A percentile compares a stretch with the other conserved stretches of the same genome.
phyloP scores from a whole-genome alignment of 2,797 vertebrate species.

The Acipenser transmontanus region DNA sequence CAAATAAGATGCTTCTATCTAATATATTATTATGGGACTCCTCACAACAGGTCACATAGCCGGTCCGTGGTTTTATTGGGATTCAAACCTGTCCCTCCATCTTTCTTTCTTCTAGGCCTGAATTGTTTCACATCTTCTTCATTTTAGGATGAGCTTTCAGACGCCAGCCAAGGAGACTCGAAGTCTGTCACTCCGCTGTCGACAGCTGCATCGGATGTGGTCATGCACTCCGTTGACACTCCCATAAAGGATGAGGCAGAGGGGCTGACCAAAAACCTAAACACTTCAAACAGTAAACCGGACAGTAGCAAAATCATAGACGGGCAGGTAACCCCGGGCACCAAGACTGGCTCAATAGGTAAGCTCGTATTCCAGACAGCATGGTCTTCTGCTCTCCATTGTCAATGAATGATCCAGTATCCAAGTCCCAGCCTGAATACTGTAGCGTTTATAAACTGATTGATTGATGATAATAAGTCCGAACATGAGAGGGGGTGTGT shows the following conservation, averaged over 20 bases:
- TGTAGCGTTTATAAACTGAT: no score
- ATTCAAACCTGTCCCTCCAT: neutral
- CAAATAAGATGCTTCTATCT: no score
- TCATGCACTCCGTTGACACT: conserved; percentile 49
- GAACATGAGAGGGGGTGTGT: no score
- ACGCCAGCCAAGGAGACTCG: conserved; percentile 56
- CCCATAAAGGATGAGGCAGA: conserved; percentile 54
- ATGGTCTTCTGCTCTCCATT: no score
- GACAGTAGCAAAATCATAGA: conserved; percentile 68
- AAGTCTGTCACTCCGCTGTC: conserved; percentile 49
- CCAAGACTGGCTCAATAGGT: conserved; percentile 77
- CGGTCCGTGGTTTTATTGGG: no score
- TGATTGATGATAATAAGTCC: no score
- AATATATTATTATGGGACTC: no score
- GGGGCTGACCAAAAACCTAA: conserved; percentile 57
- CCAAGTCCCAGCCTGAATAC: no score
- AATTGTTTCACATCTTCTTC: neutral
- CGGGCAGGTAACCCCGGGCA: conserved; percentile 62
- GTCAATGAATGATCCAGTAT: no score
- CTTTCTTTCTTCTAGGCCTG: neutral
- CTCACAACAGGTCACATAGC: no score
- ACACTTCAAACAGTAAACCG: conserved; percentile 52
- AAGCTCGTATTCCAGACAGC: conserved; percentile 17
- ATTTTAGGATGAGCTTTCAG: conserved; percentile 84
- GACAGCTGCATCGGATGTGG: conserved; percentile 53